Percentiles rank a stretch among this genome's conserved stretches.
These are phyloP conservation scores for Mactra quadrangularis DNA, from an alignment of 1,140 invertebrate species.

Conservation along the genomic window DNA sequence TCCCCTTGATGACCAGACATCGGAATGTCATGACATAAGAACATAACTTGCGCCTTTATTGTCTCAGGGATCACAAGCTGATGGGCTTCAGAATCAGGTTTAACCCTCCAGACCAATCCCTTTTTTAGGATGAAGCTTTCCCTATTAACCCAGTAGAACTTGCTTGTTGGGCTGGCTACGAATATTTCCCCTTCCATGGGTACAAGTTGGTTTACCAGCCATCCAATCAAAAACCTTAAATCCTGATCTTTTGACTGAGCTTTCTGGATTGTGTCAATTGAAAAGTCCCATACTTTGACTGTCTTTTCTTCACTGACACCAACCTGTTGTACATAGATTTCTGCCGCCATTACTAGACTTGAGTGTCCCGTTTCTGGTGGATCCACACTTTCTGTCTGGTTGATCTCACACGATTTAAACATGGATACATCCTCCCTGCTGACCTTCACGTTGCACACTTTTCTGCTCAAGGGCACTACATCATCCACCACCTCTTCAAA, in stretches of 20 bases:
- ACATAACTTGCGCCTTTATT: neutral
- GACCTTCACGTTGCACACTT: neutral
- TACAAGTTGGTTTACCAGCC: neutral
- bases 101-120: neutral
- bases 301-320: neutral
- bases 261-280: neutral
- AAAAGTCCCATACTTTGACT: neutral
- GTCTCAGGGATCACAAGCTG: neutral
- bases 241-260: constrained; percentile 7
- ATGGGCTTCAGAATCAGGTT: neutral
- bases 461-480: neutral
- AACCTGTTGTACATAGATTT: neutral
- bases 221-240: neutral
- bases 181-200: constrained; percentile 30
- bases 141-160: constrained; percentile 23
- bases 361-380: neutral
- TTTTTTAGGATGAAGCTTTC: neutral
- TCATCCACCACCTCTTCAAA: constrained; percentile 21
- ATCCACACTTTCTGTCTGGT: neutral
- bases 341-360: neutral
- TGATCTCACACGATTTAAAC: neutral
- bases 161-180: neutral
- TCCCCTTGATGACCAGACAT: neutral
- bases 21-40: neutral
- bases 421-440: neutral